phyloP scores from a whole-genome alignment of 2,888 invertebrate genomes.

The Pomacea canaliculata region DNA sequence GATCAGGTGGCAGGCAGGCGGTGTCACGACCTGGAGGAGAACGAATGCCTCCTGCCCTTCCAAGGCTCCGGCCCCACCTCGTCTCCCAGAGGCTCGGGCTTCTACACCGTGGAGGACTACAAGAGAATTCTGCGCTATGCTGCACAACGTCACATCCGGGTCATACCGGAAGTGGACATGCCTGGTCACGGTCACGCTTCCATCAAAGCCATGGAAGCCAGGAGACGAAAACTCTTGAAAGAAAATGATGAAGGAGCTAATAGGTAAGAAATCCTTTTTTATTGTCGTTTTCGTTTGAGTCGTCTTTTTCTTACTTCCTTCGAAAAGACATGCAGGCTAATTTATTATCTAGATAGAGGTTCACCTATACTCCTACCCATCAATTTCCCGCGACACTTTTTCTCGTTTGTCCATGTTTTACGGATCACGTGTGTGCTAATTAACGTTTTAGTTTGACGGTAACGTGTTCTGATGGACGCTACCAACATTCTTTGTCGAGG shows the following conservation, averaged over 20 bases:
- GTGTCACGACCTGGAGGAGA: conserved; percentile 56
- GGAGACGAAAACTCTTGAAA: conserved; percentile 36
- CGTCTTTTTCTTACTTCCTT: neutral
- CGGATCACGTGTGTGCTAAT: too few species aligned
- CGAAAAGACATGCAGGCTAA: neutral
- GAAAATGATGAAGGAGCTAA: conserved; percentile 33
- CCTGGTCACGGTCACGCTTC: conserved; percentile 64
- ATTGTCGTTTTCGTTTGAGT: too few species aligned
- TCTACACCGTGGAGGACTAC: conserved; percentile 57
- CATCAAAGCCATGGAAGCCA: conserved; percentile 56
- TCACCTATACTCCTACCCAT: too few species aligned
- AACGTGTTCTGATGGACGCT: too few species aligned
- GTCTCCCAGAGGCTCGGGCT: conserved; percentile 52
- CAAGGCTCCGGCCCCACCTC: conserved; percentile 57
- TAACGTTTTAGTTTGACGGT: too few species aligned
- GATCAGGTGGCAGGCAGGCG: conserved; percentile 55
- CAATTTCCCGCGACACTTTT: too few species aligned
- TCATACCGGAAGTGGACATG: conserved; percentile 66
- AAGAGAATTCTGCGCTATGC: conserved; percentile 55
- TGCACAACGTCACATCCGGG: conserved; percentile 51
- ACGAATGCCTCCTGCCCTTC: conserved; percentile 54
- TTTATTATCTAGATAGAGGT: too few species aligned
- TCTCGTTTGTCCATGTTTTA: too few species aligned
- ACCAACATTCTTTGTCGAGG: conserved; percentile 8
- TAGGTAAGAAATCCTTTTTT: conserved; percentile 11